Base-by-base conservation (phyloP, 2,797 vertebrate genomes). In the Buceros bicornis region DNA sequence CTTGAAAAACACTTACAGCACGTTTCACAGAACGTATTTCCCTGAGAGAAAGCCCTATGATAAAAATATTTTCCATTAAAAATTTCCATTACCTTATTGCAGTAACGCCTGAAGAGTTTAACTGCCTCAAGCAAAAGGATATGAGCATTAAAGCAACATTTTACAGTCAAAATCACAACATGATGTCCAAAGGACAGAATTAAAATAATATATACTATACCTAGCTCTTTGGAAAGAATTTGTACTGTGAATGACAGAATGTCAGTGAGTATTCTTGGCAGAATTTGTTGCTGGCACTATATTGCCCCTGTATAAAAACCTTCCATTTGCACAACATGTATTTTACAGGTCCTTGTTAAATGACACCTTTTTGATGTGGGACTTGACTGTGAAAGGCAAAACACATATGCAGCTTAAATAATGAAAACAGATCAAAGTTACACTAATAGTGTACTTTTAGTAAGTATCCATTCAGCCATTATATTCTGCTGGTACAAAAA, bases 361-460 rank as follows among this genome's bases (percentile, higher is more conserved):
- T 80, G 50, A 57, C 24, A 71, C 6, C 8, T 51, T 87, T 87
- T 43, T 85, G 77, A 82, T 67, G 28, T 73, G 62, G 56, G 33
- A 67, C 18, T 78, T 89, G 25, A 31, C 89, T 80, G 64, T 53
- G 51, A 93, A 88, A 95, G 56, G 60, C 43, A 90, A 65, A 82
- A 87, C 21, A 64, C 3, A 64, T 10, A 53, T 1, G 1, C 26
- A 88, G 21, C n/a, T 87, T 70, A 87, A 91, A 76, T 26, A 70
- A 90, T 29, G 8, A 73, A 57, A 24, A 79, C 19, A 82, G 42
- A 80, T 3, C 28, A 11, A 74, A 65, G 24, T 67, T 70, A 54
- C 40, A 58, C 13, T 35, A 54, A 18, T 33, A 65, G 1, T 45
- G 1, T n/a, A 83, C 21, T 89, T 90, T 13, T 29, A 78, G 5